phyloP scores from a whole-genome alignment of 2,888 invertebrate genomes.

The Machimus atricapillus region DNA sequence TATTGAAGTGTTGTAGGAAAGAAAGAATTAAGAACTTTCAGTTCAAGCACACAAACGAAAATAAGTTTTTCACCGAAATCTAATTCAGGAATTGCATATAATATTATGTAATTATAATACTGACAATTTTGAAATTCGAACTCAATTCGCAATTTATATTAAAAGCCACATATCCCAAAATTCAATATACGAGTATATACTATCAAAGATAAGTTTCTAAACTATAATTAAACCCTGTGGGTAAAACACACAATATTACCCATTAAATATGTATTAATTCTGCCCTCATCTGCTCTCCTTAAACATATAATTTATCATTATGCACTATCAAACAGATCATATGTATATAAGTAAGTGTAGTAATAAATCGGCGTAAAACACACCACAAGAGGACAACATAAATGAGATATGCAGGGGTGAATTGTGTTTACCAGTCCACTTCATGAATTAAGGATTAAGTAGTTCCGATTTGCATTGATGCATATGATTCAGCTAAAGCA shows the following conservation, averaged over 20 bases:
- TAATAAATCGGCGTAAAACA: neutral
- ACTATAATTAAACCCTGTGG: neutral
- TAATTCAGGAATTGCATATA: neutral
- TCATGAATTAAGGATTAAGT: neutral
- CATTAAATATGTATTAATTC: neutral
- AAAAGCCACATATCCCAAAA: neutral
- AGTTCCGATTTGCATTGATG: neutral
- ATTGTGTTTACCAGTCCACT: neutral
- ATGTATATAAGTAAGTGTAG: neutral
- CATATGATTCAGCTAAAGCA: neutral
- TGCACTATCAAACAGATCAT: neutral
- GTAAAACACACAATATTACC: neutral
- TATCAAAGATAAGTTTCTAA: neutral
- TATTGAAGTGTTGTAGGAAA: no score
- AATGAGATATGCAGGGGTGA: neutral
- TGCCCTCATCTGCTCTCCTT: neutral
- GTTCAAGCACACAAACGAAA: no score
- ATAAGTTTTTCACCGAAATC: no score
- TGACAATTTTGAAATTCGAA: neutral
- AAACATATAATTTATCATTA: neutral
- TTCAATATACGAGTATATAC: no score
- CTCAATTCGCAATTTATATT: neutral
- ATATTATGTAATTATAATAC: neutral
- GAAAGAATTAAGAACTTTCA: no score
- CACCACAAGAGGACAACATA: neutral